Evolutionary conservation across 2,888 invertebrate genomes (phyloP).

Genomic region (Agrenia bidenticulata): DNA sequence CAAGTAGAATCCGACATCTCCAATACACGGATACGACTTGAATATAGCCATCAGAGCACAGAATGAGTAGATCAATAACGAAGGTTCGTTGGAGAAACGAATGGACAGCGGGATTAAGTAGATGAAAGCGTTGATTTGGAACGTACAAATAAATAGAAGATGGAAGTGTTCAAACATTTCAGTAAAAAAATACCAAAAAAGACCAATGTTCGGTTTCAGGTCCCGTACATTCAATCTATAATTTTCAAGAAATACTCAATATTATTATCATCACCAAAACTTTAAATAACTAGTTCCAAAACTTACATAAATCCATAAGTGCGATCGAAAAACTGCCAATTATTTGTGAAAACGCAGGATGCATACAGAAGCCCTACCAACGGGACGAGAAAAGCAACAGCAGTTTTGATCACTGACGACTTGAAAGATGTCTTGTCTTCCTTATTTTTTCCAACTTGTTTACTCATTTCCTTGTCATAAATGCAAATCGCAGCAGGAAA

Average conservation of each 20-base stretch:
- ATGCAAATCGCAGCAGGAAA: constrained; percentile 77
- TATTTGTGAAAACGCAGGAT: constrained; percentile 64
- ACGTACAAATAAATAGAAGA: constrained; percentile 89
- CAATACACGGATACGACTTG: constrained; percentile 94
- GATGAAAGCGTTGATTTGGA: constrained; percentile 92
- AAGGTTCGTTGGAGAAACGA: constrained; percentile 74
- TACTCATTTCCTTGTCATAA: constrained; percentile 56
- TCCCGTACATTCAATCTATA: constrained; percentile 86
- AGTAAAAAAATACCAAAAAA: constrained; percentile 99
- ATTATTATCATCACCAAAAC: neutral
- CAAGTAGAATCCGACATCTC: constrained; percentile 90
- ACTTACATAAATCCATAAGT: constrained; percentile 82
- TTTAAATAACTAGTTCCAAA: neutral
- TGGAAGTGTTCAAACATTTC: constrained; percentile 99
- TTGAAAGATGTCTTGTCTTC: constrained; percentile 14
- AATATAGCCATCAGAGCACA: constrained; percentile 85
- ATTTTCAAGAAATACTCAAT: constrained; percentile 40
- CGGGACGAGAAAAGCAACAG: constrained; percentile 61
- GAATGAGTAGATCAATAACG: constrained; percentile 75
- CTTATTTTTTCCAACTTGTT: constrained; percentile 12
- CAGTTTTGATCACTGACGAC: constrained; percentile 59
- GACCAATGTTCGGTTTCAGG: constrained; percentile 91
- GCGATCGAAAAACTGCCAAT: constrained; percentile 62
- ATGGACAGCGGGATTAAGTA: constrained; percentile 86
- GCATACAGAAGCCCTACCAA: constrained; percentile 63